phyloP scores from a whole-genome alignment of 2,797 vertebrate genomes.

The Phrynocephalus guinanensis region DNA sequence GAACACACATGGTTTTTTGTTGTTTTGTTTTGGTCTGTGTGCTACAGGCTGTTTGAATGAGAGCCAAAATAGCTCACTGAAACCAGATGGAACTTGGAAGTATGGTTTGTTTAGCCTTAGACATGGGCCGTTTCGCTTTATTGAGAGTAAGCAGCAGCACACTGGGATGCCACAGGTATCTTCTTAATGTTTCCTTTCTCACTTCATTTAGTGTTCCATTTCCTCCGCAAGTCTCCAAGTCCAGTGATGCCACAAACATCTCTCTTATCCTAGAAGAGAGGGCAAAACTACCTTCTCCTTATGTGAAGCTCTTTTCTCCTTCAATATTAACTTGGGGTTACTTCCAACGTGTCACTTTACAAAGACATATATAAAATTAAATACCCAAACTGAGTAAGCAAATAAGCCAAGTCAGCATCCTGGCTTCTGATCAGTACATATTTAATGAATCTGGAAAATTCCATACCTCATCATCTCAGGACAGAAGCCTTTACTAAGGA shows the following conservation, averaged over 20 bases:
- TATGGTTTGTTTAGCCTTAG: constrained; percentile 3
- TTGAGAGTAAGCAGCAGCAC: background rate
- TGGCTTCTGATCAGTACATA: background rate
- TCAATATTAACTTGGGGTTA: background rate
- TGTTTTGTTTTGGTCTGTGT: background rate
- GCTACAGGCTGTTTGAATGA: background rate
- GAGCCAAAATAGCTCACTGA: background rate
- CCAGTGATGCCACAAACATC: background rate
- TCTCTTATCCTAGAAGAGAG: constrained; percentile 11
- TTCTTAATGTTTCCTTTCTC: background rate
- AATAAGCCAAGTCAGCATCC: constrained; percentile 6
- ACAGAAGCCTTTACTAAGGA: constrained; percentile 49
- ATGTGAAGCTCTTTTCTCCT: background rate
- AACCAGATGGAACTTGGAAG: constrained; percentile 8
- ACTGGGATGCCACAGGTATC: background rate
- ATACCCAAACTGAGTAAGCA: background rate
- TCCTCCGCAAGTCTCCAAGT: background rate
- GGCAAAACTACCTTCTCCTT: background rate
- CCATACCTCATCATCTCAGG: constrained; percentile 33
- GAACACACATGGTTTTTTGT: background rate
- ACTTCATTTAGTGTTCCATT: background rate
- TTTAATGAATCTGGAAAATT: constrained; percentile 38
- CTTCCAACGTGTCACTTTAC: background rate
- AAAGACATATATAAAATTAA: constrained; percentile 11
- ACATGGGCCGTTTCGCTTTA: constrained; percentile 7